A percentile compares a stretch with the other conserved stretches of the same genome.
These are phyloP conservation scores for Macrosiphum euphorbiae DNA, from an alignment of 2,888 invertebrate genomes.

Conservation along the genomic window DNA sequence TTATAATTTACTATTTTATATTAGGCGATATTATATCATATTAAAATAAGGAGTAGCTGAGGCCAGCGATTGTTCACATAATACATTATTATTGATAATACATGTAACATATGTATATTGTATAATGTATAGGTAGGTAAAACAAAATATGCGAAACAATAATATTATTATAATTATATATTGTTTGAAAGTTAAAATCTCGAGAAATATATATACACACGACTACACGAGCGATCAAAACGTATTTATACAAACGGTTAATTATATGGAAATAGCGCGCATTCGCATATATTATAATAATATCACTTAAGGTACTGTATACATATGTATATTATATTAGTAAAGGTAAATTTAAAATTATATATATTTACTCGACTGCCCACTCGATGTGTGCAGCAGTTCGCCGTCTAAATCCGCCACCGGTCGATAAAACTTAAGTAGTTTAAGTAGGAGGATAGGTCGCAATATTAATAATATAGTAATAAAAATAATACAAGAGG, in stretches of 20 bases:
- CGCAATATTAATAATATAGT: background rate
- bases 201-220: background rate
- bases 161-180: slow-evolving; percentile 20
- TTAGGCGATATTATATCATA: background rate
- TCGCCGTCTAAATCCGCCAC: background rate
- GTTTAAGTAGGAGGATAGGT: slow-evolving; percentile 21
- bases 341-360: background rate
- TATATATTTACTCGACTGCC: background rate
- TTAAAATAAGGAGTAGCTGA: background rate
- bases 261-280: background rate
- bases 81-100: too few species aligned
- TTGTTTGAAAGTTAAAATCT: slow-evolving; percentile 4
- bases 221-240: background rate
- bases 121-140: background rate
- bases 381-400: background rate
- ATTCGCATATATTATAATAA: background rate
- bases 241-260: background rate
- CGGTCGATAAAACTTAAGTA: slow-evolving; percentile 33
- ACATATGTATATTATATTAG: background rate
- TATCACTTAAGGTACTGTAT: background rate
- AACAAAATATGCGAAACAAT: background rate
- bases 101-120: too few species aligned
- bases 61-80: background rate
- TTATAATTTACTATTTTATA: background rate
- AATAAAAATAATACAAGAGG: background rate